Evolutionary conservation across 1,140 invertebrate genomes (phyloP), one percentile per base, ranked within the genome.

Genomic region (silkworm (Bombyx mori)): DNA sequence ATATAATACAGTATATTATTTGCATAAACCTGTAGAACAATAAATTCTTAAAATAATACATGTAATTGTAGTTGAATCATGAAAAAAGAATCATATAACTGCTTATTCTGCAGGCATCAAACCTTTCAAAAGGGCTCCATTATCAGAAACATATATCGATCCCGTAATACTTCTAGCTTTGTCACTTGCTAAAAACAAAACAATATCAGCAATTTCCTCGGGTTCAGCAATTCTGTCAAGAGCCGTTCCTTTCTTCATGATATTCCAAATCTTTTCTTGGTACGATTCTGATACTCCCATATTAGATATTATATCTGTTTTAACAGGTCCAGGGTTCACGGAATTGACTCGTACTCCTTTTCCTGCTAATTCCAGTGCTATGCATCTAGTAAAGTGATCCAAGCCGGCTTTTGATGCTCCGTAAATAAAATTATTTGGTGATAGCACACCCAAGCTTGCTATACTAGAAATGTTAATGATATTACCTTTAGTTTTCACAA

Each of bases 381-480:
- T 61, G 52, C 91, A 93, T 62, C 90, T 82, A 3, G 94, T 94
- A 46, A 95, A 88, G 69, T 95, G 93, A 80, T 95, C 93, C 7
- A 96, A 56, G 22, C 93, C 93, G 57, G 92, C 81, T 86, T 96
- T 96, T 42, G 92, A 93, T 79, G 94, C 91, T 64, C 90, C 91
- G 66, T 96, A 95, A 8, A 58, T 26, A 9, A 54, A 47, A 8
- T 42, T 42, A 49, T 54, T 10, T 5, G n/a, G 8, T 2, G 10
- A 6, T 44, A 44, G 22, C 6, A 47, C 10, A 22, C 50, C 43
- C 4, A 56, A 12, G 4, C 12, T 56, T 2, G 52, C 53, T 10
- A 56, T 90, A 75, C 93, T 94, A 2, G 93, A 94, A 3, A 95
- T 90, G 79, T 95, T 95, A 1, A 95, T 90, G 64, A 94, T 91